These are phyloP conservation scores for Chaenocephalus aceratus DNA, from an alignment of 2,113 vertebrate species.

Conservation along the genomic window DNA sequence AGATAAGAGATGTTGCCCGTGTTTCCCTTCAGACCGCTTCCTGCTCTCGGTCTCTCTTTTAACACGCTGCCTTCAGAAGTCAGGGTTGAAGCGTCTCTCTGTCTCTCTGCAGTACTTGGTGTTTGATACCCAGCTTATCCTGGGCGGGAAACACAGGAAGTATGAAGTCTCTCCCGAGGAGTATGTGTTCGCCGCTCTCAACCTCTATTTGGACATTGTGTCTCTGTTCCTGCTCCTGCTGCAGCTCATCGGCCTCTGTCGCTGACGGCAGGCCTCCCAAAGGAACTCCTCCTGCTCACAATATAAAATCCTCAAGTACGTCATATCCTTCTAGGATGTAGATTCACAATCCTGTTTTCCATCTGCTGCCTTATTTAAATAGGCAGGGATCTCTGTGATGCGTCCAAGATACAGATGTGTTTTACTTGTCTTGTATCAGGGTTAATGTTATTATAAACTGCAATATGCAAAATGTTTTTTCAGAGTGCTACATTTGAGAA, in stretches of 20 bases:
- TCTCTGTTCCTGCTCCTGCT: constrained; percentile 86
- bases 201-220: constrained; percentile 87
- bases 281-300: neutral
- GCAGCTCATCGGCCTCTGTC: constrained; percentile 75
- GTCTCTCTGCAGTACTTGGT: constrained; percentile 82
- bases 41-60: constrained; percentile 13
- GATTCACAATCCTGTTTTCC: neutral
- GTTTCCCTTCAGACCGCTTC: constrained; percentile 15
- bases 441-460: neutral
- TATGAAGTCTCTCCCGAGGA: constrained; percentile 85
- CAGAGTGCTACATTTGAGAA: neutral
- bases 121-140: constrained; percentile 86
- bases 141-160: constrained; percentile 83
- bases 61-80: constrained; percentile 7
- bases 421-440: neutral
- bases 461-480: neutral
- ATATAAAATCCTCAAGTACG: neutral
- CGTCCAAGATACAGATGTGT: neutral
- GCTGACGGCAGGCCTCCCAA: constrained; percentile 31
- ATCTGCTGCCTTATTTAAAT: neutral
- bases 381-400: neutral
- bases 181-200: constrained; percentile 87
- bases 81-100: constrained; percentile 35
- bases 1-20: constrained; percentile 19
- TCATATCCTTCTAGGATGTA: neutral